phyloP scores from a whole-genome alignment of 2,888 invertebrate genomes.

The Apoda limacodes region DNA sequence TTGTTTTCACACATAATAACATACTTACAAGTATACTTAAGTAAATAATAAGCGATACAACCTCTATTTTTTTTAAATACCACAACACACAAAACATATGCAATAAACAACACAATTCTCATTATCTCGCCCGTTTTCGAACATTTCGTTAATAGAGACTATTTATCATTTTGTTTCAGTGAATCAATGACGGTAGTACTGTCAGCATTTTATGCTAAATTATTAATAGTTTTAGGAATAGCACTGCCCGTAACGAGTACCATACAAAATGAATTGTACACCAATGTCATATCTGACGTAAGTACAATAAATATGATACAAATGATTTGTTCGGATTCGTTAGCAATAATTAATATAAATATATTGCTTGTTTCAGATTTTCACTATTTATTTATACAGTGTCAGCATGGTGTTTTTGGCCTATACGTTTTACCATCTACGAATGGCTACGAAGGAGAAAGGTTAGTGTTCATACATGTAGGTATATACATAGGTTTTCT shows the following conservation, averaged over 20 bases:
- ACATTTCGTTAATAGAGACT: slow-evolving; percentile 27
- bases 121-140: slow-evolving; percentile 18
- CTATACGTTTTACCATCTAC: slow-evolving; percentile 75
- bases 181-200: slow-evolving; percentile 71
- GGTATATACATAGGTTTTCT: too few relatives aligned
- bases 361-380: slow-evolving; percentile 61
- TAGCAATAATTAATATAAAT: too few relatives aligned
- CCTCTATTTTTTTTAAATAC: too few relatives aligned
- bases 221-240: slow-evolving; percentile 73
- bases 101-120: slow-evolving; percentile 18
- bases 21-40: too few relatives aligned
- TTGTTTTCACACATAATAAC: too few relatives aligned
- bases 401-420: slow-evolving; percentile 78
- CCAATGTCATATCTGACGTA: slow-evolving; percentile 53
- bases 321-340: too few relatives aligned
- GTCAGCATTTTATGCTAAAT: slow-evolving; percentile 75
- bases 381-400: slow-evolving; percentile 79
- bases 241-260: slow-evolving; percentile 74
- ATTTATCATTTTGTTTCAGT: slow-evolving; percentile 52
- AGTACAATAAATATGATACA: too few relatives aligned
- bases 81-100: too few relatives aligned
- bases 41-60: too few relatives aligned
- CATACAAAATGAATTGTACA: slow-evolving; percentile 66
- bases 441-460: slow-evolving; percentile 44
- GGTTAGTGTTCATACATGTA: too few relatives aligned